phyloP scores from a whole-genome alignment of 1,140 invertebrate genomes.

The Heliconius nattereri region DNA sequence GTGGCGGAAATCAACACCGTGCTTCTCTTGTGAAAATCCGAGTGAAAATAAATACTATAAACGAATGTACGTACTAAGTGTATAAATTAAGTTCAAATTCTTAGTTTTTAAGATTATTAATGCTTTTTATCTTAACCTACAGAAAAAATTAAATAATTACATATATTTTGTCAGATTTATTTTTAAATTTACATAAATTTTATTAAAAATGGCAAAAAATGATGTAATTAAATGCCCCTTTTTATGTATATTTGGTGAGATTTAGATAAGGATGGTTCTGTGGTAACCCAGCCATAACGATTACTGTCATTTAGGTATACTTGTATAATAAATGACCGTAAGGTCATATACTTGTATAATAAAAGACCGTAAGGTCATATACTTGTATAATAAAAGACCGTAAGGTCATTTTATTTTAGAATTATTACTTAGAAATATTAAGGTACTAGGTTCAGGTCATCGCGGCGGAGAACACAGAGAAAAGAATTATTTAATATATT shows the following conservation, averaged over 20 bases:
- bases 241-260: not conserved
- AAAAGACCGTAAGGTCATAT: too few relatives aligned
- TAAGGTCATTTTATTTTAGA: too few relatives aligned
- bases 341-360: not conserved
- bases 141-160: not conserved
- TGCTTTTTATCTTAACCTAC: too few relatives aligned
- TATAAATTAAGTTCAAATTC: not conserved
- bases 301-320: not conserved
- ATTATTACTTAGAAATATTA: too few relatives aligned
- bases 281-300: not conserved
- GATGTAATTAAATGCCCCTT: not conserved
- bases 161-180: not conserved
- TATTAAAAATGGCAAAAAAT: not conserved
- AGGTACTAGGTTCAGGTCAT: too few relatives aligned
- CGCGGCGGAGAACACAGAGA: too few relatives aligned
- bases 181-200: not conserved
- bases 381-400: not conserved
- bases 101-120: too few relatives aligned
- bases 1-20: too few relatives aligned
- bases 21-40: too few relatives aligned
- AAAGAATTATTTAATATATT: too few relatives aligned
- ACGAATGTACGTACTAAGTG: not conserved
- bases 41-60: not conserved
- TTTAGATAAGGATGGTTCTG: not conserved
- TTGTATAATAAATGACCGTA: not conserved